Conservation (phyloP, 2,888 invertebrate species). For the Ormyrus labotus region DNA sequence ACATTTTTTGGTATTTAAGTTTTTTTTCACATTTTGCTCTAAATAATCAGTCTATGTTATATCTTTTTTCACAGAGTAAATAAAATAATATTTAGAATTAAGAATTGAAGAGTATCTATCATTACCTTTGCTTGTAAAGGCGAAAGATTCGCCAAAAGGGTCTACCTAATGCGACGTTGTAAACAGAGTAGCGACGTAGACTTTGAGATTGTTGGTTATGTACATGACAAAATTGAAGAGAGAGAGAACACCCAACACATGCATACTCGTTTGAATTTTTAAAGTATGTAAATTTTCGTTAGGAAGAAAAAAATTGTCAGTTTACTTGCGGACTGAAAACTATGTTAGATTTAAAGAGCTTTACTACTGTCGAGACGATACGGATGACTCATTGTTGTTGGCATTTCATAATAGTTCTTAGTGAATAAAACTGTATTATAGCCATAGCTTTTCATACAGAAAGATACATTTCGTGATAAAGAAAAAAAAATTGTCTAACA, state of each 20-base stretch:
- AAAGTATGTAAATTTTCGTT: conserved; percentile 53
- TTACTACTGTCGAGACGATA: conserved; percentile 30
- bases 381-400: conserved; percentile 60
- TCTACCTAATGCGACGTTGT: conserved; percentile 30
- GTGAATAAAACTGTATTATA: conserved; percentile 63
- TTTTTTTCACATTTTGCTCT: conserved; percentile 32
- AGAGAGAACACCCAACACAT: conserved; percentile 25
- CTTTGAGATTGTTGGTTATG: conserved; percentile 45
- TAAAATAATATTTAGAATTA: conserved; percentile 42
- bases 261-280: conserved; percentile 30
- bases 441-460: conserved; percentile 65
- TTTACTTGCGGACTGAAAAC: conserved; percentile 42
- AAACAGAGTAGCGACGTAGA: conserved; percentile 14
- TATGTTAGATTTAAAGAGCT: conserved; percentile 49
- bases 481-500: conserved; percentile 25
- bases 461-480: conserved; percentile 64
- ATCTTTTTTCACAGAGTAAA: conserved; percentile 26
- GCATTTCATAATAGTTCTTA: conserved; percentile 64
- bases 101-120: conserved; percentile 37
- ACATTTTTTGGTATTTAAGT: background rate
- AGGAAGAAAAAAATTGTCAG: conserved; percentile 9
- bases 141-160: conserved; percentile 21
- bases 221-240: conserved; percentile 46
- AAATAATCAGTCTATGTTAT: conserved; percentile 24
- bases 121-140: conserved; percentile 33